phyloP scores from a whole-genome alignment of 2,797 vertebrate genomes.

The Corythornis leucogaster region DNA sequence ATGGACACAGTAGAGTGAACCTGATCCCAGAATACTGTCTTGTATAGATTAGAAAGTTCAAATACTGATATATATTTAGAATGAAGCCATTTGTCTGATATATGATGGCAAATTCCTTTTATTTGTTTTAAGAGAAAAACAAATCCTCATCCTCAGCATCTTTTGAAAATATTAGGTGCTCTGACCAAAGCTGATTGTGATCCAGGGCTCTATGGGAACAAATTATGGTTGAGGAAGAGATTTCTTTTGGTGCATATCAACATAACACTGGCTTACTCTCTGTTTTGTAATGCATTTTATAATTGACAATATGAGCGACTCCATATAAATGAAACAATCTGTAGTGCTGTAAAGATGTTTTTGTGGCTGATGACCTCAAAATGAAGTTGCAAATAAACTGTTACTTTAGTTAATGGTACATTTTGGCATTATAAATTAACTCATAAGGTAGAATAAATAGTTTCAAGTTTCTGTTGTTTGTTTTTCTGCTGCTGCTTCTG shows the following conservation, averaged over 20 bases:
- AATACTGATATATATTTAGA: conserved; percentile 4
- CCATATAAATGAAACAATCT: background rate
- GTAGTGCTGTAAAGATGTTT: background rate
- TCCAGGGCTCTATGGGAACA: background rate
- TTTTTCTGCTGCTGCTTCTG: conserved; percentile 14
- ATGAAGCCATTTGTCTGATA: background rate
- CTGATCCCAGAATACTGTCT: background rate
- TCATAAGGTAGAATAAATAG: background rate
- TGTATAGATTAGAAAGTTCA: background rate
- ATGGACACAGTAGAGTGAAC: background rate
- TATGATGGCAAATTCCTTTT: background rate
- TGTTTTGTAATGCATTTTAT: background rate
- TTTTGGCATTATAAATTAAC: conserved; percentile 14
- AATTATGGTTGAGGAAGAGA: background rate
- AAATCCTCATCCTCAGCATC: background rate
- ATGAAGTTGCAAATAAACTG: background rate
- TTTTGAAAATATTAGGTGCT: conserved; percentile 13
- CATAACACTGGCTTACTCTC: background rate
- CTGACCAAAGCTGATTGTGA: background rate
- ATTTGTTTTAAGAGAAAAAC: background rate
- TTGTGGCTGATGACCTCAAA: background rate
- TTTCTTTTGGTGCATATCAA: background rate
- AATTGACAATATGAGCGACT: background rate
- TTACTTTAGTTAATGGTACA: background rate
- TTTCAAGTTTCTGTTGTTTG: background rate